Evolutionary conservation across 1,140 invertebrate species (phyloP).

Genomic region (Drosophila oshimai): DNA sequence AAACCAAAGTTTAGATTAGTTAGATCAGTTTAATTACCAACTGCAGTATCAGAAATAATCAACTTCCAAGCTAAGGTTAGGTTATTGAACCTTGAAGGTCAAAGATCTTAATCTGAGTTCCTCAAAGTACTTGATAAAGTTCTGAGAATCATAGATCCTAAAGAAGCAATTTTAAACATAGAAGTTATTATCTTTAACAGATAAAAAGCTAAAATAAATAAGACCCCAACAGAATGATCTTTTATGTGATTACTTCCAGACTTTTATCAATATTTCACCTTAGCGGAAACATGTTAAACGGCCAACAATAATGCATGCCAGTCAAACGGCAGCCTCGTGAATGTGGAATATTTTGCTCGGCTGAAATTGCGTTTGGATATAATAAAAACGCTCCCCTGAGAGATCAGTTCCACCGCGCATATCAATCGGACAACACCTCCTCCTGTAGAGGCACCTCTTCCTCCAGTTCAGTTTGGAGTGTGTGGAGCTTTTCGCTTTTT

Average conservation of each 20-base stretch:
- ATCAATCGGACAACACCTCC: conserved; percentile 20
- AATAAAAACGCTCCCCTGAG: conserved; percentile 7
- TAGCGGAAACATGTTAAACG: conserved; percentile 41
- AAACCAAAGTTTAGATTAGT: too few species aligned
- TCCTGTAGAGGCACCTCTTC: background rate
- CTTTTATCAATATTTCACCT: conserved; percentile 21
- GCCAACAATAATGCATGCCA: conserved; percentile 11
- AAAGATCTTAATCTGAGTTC: too few species aligned
- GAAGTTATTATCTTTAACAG: background rate
- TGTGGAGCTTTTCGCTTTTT: conserved; percentile 27
- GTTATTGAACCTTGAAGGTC: too few species aligned
- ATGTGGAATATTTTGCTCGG: conserved; percentile 43
- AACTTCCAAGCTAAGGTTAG: too few species aligned
- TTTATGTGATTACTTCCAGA: conserved; percentile 5
- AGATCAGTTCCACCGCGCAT: conserved; percentile 31
- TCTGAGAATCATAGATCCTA: background rate
- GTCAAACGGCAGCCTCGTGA: conserved; percentile 20
- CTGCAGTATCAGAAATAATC: too few species aligned
- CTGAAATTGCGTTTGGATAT: conserved; percentile 35
- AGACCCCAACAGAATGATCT: background rate
- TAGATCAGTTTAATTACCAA: too few species aligned
- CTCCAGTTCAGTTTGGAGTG: background rate
- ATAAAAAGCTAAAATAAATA: too few species aligned
- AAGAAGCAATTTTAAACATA: background rate
- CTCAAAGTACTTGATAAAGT: too few species aligned